Evolutionary conservation across 2,888 invertebrate species (phyloP).

Genomic region (Pseudococcus longispinus): DNA sequence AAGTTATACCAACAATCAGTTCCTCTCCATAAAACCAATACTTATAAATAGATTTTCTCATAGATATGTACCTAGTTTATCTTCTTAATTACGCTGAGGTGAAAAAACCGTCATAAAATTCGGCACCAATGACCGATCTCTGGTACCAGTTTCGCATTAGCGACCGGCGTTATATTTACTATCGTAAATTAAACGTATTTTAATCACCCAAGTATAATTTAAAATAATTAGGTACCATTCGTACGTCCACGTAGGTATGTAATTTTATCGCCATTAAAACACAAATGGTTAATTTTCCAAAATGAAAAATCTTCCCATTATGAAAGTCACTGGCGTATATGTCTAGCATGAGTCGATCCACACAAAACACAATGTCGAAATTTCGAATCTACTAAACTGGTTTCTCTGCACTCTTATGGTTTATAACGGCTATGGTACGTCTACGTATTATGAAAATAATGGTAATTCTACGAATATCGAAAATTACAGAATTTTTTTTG

Average conservation of each 20-base stretch:
- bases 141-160: neutral
- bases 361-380: neutral
- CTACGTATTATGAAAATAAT: neutral
- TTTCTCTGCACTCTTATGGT: neutral
- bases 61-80: neutral
- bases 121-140: neutral
- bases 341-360: neutral
- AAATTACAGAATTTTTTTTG: constrained; percentile 21
- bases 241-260: neutral
- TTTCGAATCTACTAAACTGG: constrained; percentile 13
- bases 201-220: neutral
- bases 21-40: constrained; percentile 11
- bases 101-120: neutral
- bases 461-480: neutral
- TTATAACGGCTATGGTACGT: neutral
- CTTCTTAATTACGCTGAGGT: neutral
- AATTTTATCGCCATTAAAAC: neutral
- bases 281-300: neutral
- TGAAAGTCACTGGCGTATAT: neutral
- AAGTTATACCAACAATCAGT: neutral
- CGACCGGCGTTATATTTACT: too few species aligned
- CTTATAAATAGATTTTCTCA: constrained; percentile 1
- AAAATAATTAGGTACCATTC: neutral
- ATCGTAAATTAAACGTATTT: neutral
- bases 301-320: neutral